Evolutionary conservation across 2,113 vertebrate genomes (phyloP).

Genomic region (Anarrhichthys ocellatus): DNA sequence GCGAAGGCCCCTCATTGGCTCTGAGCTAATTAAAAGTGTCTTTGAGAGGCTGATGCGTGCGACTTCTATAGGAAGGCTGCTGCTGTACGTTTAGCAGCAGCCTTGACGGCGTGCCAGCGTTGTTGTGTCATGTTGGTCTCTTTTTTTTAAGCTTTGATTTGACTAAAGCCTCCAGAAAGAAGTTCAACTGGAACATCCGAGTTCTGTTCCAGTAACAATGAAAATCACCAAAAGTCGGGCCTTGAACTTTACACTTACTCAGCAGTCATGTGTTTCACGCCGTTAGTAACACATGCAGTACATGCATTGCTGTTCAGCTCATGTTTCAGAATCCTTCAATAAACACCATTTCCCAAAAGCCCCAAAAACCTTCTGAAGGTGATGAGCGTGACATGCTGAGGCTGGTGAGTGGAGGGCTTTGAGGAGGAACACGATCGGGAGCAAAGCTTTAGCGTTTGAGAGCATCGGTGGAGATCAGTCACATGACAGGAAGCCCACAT

Average conservation of each 20-base stretch:
- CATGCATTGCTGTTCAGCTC: background rate
- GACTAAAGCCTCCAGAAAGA: background rate
- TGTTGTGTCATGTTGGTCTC: background rate
- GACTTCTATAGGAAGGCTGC: slow-evolving; percentile 5
- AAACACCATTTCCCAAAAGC: background rate
- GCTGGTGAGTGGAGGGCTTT: too few species aligned
- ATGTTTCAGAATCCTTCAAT: background rate
- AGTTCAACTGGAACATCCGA: background rate
- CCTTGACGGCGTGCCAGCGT: slow-evolving; percentile 1
- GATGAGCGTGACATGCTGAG: background rate
- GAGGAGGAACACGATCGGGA: too few species aligned
- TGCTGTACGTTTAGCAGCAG: background rate
- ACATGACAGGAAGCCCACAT: too few species aligned
- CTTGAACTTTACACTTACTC: background rate
- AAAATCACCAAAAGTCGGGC: background rate
- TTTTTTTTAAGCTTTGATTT: background rate
- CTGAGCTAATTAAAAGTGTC: slow-evolving; percentile 61
- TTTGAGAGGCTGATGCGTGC: slow-evolving; percentile 39
- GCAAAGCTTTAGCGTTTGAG: too few species aligned
- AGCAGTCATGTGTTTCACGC: background rate
- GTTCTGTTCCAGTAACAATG: background rate
- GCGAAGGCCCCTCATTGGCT: slow-evolving; percentile 55
- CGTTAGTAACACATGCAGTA: too few species aligned
- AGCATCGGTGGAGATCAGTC: too few species aligned
- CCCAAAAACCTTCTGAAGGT: background rate